These are phyloP conservation scores for Eurystomus glaucurus DNA, from an alignment of 2,797 vertebrate species.

Conservation along the genomic window DNA sequence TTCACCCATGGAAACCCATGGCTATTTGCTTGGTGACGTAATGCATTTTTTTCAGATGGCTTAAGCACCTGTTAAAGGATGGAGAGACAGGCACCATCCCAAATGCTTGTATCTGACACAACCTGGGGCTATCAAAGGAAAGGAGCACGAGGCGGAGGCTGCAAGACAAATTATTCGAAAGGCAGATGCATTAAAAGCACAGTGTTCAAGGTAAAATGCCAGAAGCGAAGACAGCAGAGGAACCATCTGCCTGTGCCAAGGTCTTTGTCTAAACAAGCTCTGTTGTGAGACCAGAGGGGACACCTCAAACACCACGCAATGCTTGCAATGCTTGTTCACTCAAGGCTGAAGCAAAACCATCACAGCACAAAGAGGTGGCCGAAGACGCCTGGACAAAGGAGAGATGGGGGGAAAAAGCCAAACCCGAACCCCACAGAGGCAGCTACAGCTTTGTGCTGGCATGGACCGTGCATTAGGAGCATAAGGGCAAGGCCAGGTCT, in stretches of 20 bases:
- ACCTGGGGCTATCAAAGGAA: not conserved
- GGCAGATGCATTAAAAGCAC: not conserved
- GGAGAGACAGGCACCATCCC: not conserved
- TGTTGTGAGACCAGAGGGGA: not conserved
- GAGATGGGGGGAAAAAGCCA: fast-evolving
- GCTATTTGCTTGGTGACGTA: not conserved
- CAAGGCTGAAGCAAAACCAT: not conserved
- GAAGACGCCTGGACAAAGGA: not conserved
- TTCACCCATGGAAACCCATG: not conserved
- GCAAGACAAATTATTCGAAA: not conserved
- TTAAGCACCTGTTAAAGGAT: not conserved
- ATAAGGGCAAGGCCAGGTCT: not conserved
- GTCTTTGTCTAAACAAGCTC: not conserved
- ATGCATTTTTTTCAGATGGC: not conserved
- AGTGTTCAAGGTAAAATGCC: not conserved
- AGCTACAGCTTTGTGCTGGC: not conserved
- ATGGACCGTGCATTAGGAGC: fast-evolving
- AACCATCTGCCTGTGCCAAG: not conserved
- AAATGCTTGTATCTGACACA: not conserved
- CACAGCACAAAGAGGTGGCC: not conserved
- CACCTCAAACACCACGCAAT: not conserved
- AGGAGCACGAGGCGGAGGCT: not conserved
- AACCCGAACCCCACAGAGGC: not conserved
- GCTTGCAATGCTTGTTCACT: not conserved
- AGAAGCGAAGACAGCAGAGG: not conserved